Evolutionary conservation across 1,140 invertebrate species (phyloP).

Genomic region (Carposina sasakii): DNA sequence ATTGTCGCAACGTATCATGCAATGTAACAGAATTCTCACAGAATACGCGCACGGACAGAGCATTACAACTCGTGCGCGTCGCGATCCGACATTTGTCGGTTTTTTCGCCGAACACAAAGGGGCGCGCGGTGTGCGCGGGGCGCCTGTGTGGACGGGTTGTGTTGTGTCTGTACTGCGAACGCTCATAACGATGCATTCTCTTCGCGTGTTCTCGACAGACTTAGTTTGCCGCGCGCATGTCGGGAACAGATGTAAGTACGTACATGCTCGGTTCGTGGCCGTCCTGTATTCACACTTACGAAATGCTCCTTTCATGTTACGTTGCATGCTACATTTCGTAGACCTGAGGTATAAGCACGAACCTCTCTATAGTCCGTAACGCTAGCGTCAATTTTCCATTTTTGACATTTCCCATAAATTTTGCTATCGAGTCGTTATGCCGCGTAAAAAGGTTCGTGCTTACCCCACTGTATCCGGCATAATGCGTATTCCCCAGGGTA

Average conservation of each 20-base stretch:
- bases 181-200: background rate
- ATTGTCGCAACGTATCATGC: background rate
- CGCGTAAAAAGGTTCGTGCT: constrained; percentile 1
- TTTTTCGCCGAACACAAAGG: background rate
- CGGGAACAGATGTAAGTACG: background rate
- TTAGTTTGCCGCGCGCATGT: background rate
- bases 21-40: background rate
- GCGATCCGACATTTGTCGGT: background rate
- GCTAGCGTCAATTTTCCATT: too few species aligned
- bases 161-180: background rate
- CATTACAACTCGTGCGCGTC: background rate
- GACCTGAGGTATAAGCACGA: too few species aligned
- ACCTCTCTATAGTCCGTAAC: too few species aligned
- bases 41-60: background rate
- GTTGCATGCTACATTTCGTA: too few species aligned
- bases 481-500: too few species aligned
- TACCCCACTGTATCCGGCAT: too few species aligned
- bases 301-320: constrained; percentile 5
- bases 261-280: background rate
- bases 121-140: background rate
- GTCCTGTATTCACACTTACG: background rate
- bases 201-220: background rate
- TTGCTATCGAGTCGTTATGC: too few species aligned
- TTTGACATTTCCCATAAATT: too few species aligned
- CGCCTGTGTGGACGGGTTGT: background rate